Evolutionary conservation across 2,888 invertebrate genomes (phyloP).

Genomic region (Miltochrista miniata): DNA sequence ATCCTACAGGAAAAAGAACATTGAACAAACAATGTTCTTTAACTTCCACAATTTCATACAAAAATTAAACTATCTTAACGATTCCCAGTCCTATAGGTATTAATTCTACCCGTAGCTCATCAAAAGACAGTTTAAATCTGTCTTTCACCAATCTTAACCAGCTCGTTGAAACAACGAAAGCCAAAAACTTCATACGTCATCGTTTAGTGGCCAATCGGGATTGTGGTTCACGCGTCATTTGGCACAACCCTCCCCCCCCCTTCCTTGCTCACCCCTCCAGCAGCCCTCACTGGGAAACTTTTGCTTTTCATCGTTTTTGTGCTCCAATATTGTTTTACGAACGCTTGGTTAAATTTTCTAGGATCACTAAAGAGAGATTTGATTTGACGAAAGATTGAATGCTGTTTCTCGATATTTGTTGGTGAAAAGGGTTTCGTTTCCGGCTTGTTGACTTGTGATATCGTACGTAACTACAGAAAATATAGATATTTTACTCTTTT

Average conservation of each 20-base stretch:
- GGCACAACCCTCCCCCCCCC: constrained; percentile 7
- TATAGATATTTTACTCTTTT: not conserved
- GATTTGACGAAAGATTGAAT: constrained; percentile 35
- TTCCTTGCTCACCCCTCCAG: not conserved
- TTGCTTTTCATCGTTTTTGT: constrained; percentile 39
- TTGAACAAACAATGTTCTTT: not conserved
- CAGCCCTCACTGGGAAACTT: constrained; percentile 25
- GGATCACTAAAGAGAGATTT: constrained; percentile 29
- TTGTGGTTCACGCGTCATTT: constrained; percentile 49
- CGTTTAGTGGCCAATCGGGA: constrained; percentile 41
- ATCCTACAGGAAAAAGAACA: too few species aligned
- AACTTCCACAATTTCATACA: not conserved
- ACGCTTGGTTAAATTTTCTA: constrained; percentile 33
- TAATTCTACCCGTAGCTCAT: too few species aligned
- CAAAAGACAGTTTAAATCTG: constrained; percentile 10
- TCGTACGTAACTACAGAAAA: constrained; percentile 1
- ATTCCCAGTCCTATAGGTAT: too few species aligned
- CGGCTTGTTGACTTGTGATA: constrained; percentile 2
- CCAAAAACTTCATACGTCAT: constrained; percentile 47
- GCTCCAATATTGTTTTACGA: constrained; percentile 42
- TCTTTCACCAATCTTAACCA: constrained; percentile 24
- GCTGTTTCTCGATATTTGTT: constrained; percentile 17
- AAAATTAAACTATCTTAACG: too few species aligned
- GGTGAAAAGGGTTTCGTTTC: constrained; percentile 1
- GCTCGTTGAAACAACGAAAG: constrained; percentile 32